A percentile compares a stretch with the other conserved stretches of the same genome.
phyloP scores from a whole-genome alignment of 2,797 vertebrate genomes.

The Sciurus carolinensis region DNA sequence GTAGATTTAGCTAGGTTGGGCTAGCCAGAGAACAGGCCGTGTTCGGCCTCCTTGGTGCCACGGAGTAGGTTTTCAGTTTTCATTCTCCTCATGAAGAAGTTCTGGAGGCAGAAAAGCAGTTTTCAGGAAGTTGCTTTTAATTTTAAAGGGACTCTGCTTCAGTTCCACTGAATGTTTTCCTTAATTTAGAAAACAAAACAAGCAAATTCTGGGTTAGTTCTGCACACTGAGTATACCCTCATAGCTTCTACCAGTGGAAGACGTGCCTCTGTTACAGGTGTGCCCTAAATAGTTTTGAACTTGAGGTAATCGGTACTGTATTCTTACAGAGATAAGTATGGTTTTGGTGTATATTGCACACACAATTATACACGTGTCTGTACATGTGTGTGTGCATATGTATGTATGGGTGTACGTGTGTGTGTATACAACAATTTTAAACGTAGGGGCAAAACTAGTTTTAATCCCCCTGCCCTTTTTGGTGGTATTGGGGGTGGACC shows the following conservation, averaged over 20 bases:
- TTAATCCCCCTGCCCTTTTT: too few species aligned
- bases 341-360: neutral
- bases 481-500: too few species aligned
- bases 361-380: neutral
- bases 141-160: too few species aligned
- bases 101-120: too few species aligned
- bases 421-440: neutral
- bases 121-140: too few species aligned
- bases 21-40: too few species aligned
- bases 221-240: neutral
- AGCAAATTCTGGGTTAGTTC: constrained; percentile 5
- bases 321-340: neutral
- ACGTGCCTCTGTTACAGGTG: neutral
- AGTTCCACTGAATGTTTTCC: constrained; percentile 20
- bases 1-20: too few species aligned
- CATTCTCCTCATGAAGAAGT: too few species aligned
- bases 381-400: too few species aligned
- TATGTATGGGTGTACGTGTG: neutral
- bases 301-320: neutral
- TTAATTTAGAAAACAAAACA: constrained; percentile 40
- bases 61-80: too few species aligned
- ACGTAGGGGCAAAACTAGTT: neutral
- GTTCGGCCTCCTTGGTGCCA: too few species aligned
- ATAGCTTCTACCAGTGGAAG: neutral
- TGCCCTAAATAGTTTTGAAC: constrained; percentile 10